phyloP scores from a whole-genome alignment of 35 echinoderm and acorn worm genomes.

The Antedon bifida region DNA sequence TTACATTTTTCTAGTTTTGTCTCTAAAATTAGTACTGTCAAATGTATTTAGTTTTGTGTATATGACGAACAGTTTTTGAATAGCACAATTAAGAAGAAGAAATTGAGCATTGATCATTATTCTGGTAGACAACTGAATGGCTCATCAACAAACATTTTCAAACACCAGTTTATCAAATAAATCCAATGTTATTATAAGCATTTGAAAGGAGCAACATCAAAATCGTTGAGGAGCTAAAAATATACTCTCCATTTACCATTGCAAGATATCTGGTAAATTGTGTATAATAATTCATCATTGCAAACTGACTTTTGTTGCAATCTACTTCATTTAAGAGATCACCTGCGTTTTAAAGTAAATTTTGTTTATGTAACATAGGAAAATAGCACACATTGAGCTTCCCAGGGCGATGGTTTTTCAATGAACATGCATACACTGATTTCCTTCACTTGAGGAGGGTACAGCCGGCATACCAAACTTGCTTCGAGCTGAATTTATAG shows the following conservation, averaged over 20 bases:
- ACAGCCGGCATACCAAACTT: not conserved
- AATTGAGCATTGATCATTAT: no score
- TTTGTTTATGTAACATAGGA: not conserved
- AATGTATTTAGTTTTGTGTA: no score
- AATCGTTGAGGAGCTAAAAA: no score
- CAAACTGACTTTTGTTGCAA: not conserved
- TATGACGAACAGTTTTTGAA: no score
- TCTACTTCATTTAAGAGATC: not conserved
- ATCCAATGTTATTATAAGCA: no score
- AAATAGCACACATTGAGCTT: not conserved
- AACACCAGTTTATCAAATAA: no score
- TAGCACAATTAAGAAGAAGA: no score
- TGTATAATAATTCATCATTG: not conserved
- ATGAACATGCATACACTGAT: not conserved
- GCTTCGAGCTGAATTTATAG: not conserved
- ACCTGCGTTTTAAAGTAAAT: not conserved
- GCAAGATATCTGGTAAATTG: not conserved
- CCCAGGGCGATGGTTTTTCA: not conserved
- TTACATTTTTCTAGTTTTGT: no score
- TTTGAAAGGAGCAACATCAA: no score
- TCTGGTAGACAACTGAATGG: no score
- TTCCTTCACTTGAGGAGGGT: not conserved
- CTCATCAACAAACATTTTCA: no score
- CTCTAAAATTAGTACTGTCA: no score
- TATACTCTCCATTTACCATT: not conserved